Evolutionary conservation across 2,797 vertebrate species (phyloP), one percentile per base, ranked within the genome.

Genomic region (Platalea minor): DNA sequence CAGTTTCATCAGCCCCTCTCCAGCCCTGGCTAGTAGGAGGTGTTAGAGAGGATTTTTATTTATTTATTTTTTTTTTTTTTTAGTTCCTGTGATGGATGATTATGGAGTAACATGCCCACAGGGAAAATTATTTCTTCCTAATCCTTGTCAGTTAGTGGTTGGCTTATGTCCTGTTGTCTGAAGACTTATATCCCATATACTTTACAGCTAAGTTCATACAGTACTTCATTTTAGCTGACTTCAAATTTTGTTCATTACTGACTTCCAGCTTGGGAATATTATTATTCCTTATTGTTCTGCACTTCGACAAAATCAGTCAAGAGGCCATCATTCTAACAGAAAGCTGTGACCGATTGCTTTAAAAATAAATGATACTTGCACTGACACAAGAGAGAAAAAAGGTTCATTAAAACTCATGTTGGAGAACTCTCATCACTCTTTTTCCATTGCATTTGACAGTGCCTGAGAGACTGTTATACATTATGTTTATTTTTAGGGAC

Each of bases 401-500:
- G 77, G 67, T 97, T 97, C 95, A 97, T 98, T 98, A 98, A 98
- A 98, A 97, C 93, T 96, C 81, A 28, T 28, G 50, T 95, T 96
- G 89, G 95, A 96, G 90, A 97, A 90, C 28, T 53, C 91, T 97
- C 94, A 97, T 97, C 92, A 91, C 59, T 97, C 94, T 98, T 96
- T 97, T 89, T 69, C 84, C 85, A 92, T 94, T 97, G 93, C 84
- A 91, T 97, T 97, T 98, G 98, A 98, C 95, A 91, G 85, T 95
- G 91, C 87, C 77, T 90, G 95, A 96, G 84, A 97, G 89, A 89
- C 57, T 83, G 85, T 95, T 97, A 93, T 84, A 96, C 96, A 96
- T 97, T 97, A 96, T 96, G 69, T 96, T 98, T 97, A 97, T 98
- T 98, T 98, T 98, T 97, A 97, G 97, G 94, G 93, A 76, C 95